These are phyloP conservation scores for Istiophorus platypterus DNA, from an alignment of 2,113 vertebrate genomes.

Conservation along the genomic window DNA sequence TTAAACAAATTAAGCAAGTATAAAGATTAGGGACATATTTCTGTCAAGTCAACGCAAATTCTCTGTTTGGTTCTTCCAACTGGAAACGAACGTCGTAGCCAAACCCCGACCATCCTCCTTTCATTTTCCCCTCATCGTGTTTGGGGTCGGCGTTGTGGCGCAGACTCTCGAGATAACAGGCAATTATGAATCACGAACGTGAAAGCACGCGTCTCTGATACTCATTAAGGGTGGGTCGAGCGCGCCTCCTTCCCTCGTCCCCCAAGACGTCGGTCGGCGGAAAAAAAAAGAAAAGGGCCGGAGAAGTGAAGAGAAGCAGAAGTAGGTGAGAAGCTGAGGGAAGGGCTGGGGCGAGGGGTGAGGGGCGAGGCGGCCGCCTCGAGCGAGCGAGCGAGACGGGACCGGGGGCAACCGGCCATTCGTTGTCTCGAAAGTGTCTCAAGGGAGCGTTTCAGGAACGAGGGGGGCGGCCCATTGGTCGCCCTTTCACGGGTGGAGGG, in stretches of 20 bases:
- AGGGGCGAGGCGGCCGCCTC: background rate
- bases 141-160: slow-evolving; percentile 41
- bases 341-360: slow-evolving; percentile 1
- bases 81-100: slow-evolving; percentile 28
- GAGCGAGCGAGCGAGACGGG: no score
- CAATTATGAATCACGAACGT: slow-evolving; percentile 58
- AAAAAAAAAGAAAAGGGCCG: slow-evolving; percentile 20
- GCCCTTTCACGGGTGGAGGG: background rate
- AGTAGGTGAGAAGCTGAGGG: slow-evolving; percentile 10
- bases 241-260: slow-evolving; percentile 51
- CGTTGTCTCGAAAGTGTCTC: slow-evolving; percentile 15
- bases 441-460: background rate
- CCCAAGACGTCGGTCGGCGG: slow-evolving; percentile 57
- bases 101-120: slow-evolving; percentile 12
- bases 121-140: slow-evolving; percentile 15
- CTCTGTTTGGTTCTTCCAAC: slow-evolving; percentile 16
- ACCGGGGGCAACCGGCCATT: no score
- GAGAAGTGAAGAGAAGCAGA: slow-evolving; percentile 1
- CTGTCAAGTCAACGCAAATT: background rate
- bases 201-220: slow-evolving; percentile 56
- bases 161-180: slow-evolving; percentile 56
- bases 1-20: background rate
- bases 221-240: slow-evolving; percentile 49
- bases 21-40: background rate
- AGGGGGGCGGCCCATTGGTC: slow-evolving; percentile 23